phyloP scores from a whole-genome alignment of 2,113 vertebrate species.

The Salvelinus sp. region DNA sequence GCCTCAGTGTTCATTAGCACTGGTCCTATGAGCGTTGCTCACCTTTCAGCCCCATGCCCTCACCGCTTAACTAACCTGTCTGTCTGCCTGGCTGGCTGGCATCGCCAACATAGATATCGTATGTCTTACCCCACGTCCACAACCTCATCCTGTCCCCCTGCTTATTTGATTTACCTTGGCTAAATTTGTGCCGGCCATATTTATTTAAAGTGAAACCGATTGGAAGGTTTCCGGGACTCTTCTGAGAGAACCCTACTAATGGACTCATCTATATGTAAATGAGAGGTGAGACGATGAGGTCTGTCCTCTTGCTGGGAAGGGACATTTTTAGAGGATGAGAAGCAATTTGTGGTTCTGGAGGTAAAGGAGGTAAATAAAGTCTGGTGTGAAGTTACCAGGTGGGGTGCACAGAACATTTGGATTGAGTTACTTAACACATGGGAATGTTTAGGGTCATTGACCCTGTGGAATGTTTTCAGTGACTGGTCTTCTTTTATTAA shows the following conservation, averaged over 20 bases:
- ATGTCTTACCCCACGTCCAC: background rate
- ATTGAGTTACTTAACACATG: too few species aligned
- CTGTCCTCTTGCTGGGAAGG: background rate
- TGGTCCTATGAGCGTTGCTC: background rate
- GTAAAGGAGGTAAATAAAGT: background rate
- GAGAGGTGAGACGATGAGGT: conserved; percentile 18
- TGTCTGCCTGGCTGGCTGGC: background rate
- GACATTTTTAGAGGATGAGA: background rate
- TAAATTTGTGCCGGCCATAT: conserved; percentile 11
- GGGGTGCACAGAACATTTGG: too few species aligned
- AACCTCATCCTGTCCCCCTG: background rate
- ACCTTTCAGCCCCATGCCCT: background rate
- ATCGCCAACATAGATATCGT: too few species aligned
- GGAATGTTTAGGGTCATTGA: too few species aligned
- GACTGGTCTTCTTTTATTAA: too few species aligned
- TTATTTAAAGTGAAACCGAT: conserved; percentile 26
- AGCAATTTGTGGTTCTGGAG: background rate
- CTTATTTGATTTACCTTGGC: background rate
- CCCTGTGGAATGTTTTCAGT: too few species aligned
- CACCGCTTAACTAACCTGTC: background rate
- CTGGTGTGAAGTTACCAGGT: background rate
- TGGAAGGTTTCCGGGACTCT: background rate
- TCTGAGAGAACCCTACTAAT: conserved; percentile 48
- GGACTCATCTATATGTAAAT: conserved; percentile 71
- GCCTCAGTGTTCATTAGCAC: background rate